Conservation (phyloP, 2,888 invertebrate genomes). For the Conchocele bisecta region DNA sequence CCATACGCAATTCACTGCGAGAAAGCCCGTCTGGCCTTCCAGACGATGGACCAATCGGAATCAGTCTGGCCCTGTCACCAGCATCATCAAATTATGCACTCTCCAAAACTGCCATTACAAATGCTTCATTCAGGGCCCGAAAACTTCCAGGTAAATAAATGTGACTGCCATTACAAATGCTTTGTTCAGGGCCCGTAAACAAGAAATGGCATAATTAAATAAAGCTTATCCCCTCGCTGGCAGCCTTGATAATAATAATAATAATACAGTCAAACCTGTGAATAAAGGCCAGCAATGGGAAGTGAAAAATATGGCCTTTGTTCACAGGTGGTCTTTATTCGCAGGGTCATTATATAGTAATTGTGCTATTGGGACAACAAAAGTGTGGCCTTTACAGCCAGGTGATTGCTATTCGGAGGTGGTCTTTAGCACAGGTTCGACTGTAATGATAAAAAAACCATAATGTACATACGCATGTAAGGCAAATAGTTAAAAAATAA, state of each 20-base stretch:
- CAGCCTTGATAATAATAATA: background rate
- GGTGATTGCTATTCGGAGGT: no score
- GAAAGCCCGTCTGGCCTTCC: slow-evolving; percentile 91
- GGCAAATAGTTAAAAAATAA: background rate
- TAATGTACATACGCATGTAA: background rate
- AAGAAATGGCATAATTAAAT: no score
- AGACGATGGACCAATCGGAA: slow-evolving; percentile 91
- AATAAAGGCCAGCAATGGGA: no score
- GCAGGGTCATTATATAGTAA: no score
- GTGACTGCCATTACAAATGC: background rate
- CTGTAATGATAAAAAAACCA: background rate
- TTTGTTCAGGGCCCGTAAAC: background rate
- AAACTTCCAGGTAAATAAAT: slow-evolving; percentile 88
- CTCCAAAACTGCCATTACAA: slow-evolving; percentile 96
- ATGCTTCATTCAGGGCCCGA: slow-evolving; percentile 98
- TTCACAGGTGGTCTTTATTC: no score
- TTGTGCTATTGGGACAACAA: no score
- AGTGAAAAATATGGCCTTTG: no score
- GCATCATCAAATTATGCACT: slow-evolving; percentile 68
- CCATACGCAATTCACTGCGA: slow-evolving; percentile 90
- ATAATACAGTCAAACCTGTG: background rate
- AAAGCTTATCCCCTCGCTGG: no score
- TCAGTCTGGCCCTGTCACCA: slow-evolving; percentile 88
- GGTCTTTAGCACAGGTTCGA: no score
- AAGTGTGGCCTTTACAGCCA: no score